Evolutionary conservation across 2,113 vertebrate genomes (phyloP), one percentile per base, ranked within the genome.

Genomic region (Sceloporus tristichus): DNA sequence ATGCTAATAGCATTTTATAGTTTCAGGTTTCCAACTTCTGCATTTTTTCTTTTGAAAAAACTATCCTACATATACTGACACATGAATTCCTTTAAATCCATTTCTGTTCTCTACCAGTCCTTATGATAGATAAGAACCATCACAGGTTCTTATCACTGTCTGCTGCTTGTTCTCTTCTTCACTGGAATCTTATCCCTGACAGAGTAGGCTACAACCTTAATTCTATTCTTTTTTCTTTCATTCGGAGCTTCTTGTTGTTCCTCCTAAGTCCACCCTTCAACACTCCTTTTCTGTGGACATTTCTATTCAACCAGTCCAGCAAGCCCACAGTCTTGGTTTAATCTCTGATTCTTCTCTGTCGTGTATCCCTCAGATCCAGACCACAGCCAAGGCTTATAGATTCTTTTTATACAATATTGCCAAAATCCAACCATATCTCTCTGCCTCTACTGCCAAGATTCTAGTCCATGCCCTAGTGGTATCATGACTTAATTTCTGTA

Each of bases 31-130:
- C 40, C 54, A 62, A 59, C 16, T 40, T 48, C 62, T 68, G 42
- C 1, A 73, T 19, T 7, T 86, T 91, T 91, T 34, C 23, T 23
- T 76, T 48, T 11, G 14, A 78, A 78, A 53, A 78, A 54, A 62
- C 78, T 84, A 90, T 62, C 6, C 11, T 88, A 29, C 79, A 38
- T 34, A 34, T 3, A 38, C 16, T 85, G 40, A 84, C 73, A 25
- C 68, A 8, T 66, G 73, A 27, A 78, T 86, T 2, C 1, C 10
- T 89, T 91, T 84, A 54, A 85, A 85, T 56, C 1, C 11, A 87
- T 71, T 73, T 84, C 27, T 81, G 68, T 48, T 66, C 87, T 87
- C 14, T 79, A 10, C 79, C 38, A 81, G 34, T 29, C 77, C 66
- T 78, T 16, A 62, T 18, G 13, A 14, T 62, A 62, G 59, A 62